Evolutionary conservation across 1,140 invertebrate species (phyloP).

Genomic region (Ceratina japonica): DNA sequence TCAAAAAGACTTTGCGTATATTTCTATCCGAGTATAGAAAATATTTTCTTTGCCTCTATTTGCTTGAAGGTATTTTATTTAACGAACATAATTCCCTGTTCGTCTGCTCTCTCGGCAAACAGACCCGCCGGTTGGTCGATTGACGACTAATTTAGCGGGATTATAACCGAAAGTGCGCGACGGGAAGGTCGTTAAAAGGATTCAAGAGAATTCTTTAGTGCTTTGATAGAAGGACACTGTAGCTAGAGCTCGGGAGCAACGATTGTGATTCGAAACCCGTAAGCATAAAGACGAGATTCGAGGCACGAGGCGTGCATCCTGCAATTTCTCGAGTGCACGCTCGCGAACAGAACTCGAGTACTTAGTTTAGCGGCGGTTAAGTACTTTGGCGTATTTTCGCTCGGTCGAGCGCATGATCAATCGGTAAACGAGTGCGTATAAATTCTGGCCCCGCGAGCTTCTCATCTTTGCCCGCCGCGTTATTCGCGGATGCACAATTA

Average conservation of each 20-base stretch:
- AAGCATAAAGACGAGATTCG: background rate
- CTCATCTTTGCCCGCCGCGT: slow-evolving; percentile 51
- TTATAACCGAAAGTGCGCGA: background rate
- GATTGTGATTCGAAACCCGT: slow-evolving; percentile 38
- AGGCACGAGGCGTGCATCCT: slow-evolving; percentile 57
- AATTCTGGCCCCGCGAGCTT: slow-evolving; percentile 54
- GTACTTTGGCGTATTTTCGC: slow-evolving; percentile 61
- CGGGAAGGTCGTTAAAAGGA: background rate
- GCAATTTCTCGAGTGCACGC: slow-evolving; percentile 63
- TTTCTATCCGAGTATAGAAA: too few species aligned
- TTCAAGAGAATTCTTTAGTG: background rate
- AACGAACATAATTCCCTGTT: background rate
- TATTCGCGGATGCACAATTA: slow-evolving; percentile 44
- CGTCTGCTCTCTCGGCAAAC: background rate
- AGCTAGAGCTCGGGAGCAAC: slow-evolving; percentile 13
- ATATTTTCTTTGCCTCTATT: too few species aligned
- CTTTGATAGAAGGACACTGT: slow-evolving; percentile 12
- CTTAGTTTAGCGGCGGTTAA: slow-evolving; percentile 63
- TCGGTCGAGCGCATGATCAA: slow-evolving; percentile 60
- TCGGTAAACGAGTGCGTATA: slow-evolving; percentile 60
- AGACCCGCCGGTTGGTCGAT: background rate
- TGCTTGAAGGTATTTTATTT: background rate
- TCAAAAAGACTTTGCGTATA: background rate
- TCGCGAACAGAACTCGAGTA: slow-evolving; percentile 60
- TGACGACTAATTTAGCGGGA: too few species aligned